Base-by-base conservation (phyloP, 2,888 invertebrate genomes). In the Patella pellucida region DNA sequence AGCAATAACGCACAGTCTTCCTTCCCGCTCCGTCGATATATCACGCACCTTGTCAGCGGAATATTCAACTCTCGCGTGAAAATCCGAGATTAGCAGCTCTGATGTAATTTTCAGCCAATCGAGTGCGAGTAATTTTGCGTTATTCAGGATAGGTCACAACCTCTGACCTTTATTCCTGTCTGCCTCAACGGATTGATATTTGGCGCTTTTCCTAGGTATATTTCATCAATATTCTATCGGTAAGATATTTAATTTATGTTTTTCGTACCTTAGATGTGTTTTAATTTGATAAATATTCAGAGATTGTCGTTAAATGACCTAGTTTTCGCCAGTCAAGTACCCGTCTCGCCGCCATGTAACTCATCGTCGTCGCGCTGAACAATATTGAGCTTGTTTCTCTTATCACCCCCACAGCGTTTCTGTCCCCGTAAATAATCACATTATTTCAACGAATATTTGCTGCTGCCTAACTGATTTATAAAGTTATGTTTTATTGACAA, bases 81-180 rank as follows among this genome's bases (percentile, higher is more conserved):
- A 7, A 54, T 52, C 19, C 75, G 79, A 74, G 78, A 76, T 68
- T 76, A 70, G 68, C 50, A 52, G 27, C 31, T 73, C 77, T 85
- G 84, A 83, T 78, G 82, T 85, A 81, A 83, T 78, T 76, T 72
- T 82, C 72, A 79, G 71, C 88, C 87, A 88, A 88, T 88, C 81
- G 84, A 78, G 81, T 78, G 75, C 70, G 62, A 79, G 75, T 71
- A 75, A 78, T 77, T 74, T 52, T 79, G 83, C 82, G 82, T 83
- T 82, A 81, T 79, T 76, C 78, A 76, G 81, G 79, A 81, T 81
- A 81, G 88, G 88, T 88, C 88, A 88, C 87, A 86, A 88, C 86
- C 88, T 86, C 84, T 88, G 88, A 88, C 88, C 88, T 88, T 88
- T 88, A 84, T 82, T 79, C 79, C 83, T 81, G 84, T 82, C 84